Conservation (phyloP, 2,797 vertebrate species). For the Clamator glandarius region DNA sequence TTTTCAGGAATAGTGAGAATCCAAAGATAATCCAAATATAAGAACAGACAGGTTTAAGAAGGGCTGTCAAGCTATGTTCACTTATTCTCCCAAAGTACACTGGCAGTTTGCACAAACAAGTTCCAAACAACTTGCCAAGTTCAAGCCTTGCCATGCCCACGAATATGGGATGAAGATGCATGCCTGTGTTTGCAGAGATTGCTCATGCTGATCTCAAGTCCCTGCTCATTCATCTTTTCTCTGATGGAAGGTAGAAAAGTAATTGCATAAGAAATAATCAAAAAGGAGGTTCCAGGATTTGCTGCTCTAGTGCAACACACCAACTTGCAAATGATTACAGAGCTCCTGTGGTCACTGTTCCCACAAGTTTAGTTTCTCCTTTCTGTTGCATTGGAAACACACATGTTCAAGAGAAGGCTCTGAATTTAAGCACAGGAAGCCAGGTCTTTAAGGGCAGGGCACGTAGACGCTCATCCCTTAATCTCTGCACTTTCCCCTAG, state of each 20-base stretch:
- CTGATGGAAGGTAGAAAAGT: not conserved
- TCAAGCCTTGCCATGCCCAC: not conserved
- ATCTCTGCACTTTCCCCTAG: not conserved
- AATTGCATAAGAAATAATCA: not conserved
- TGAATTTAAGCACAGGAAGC: not conserved
- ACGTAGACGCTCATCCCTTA: not conserved
- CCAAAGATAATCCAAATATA: not conserved
- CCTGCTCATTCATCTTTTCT: not conserved
- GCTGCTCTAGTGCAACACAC: rapidly evolving
- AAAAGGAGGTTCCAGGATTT: not conserved
- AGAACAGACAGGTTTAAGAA: not conserved
- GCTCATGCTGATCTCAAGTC: not conserved
- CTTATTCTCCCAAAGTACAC: not conserved
- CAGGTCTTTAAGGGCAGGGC: not conserved
- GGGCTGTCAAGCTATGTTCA: not conserved
- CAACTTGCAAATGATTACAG: not conserved
- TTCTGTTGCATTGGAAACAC: not conserved
- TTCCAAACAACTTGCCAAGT: not conserved
- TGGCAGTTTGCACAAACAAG: not conserved
- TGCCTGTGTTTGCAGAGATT: not conserved
- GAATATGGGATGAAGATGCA: not conserved
- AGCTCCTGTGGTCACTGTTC: not conserved
- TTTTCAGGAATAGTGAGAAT: not conserved
- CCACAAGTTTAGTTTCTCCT: not conserved
- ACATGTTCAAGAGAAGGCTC: rapidly evolving